Base-by-base conservation (phyloP, 2,888 invertebrate species). In the Dendrolimus houi region DNA sequence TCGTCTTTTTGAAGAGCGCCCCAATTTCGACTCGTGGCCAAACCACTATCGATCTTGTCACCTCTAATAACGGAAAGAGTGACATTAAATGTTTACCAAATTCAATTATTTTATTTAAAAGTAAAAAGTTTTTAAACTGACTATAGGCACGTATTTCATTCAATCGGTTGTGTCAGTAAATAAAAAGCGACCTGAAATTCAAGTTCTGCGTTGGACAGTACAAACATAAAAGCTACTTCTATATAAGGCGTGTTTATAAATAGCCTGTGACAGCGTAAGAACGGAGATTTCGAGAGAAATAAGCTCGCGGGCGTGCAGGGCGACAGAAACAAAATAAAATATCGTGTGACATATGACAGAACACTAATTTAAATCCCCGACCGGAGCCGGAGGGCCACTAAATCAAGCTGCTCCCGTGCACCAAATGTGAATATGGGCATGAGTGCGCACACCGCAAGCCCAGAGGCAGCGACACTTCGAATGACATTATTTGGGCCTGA, bases 401-500 rank as follows among this genome's bases (percentile, higher is more conserved):
- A 87, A 87, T 87, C 87, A 87, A 77, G 85, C 80, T 82, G 79
- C 83, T 83, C 83, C 86, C 75, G 83, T 71, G 69, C 79, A 80
- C 77, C 77, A 75, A 80, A 83, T 79, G 80, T 83, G 81, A 85
- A 85, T 85, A 81, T 65, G 71, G 66, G 64, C 74, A 81, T 81
- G 83, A 75, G 69, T 72, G 74, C 80, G 76, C 84, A 83, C 84
- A 79, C 77, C 79, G 29, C 29, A 29, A 29, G 29, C 6, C 75
- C 69, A 74, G 77, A 78, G 75, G 79, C 78, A 71, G 73, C 74
- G 70, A 77, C 83, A 84, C 78, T 79, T 77, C 68, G 62, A 67
- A 74, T n/a, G 40, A 3, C 40, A 54, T 54, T 40, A 54, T 40
- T 53, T 29, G 29, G 29, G 29, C 29, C 29, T 29, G 29, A 29